These are phyloP conservation scores for Ondatra zibethicus DNA, from an alignment of 2,113 vertebrate species.

Conservation along the genomic window DNA sequence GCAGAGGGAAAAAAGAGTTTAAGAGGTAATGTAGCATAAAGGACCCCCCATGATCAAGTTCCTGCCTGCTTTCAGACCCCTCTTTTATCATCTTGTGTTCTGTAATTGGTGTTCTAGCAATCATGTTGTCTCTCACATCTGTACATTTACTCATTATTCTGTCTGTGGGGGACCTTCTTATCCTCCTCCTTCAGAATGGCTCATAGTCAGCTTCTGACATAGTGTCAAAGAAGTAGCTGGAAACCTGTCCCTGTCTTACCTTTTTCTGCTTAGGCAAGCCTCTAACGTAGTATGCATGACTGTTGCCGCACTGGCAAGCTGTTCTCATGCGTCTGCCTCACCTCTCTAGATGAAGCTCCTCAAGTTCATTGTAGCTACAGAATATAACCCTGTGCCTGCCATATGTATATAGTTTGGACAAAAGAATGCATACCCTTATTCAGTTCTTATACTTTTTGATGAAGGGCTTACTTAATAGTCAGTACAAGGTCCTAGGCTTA, in stretches of 20 bases:
- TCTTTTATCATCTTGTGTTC: not conserved
- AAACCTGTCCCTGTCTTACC: not conserved
- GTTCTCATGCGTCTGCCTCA: not conserved
- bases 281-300: not conserved
- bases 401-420: not conserved
- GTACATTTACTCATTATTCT: not conserved
- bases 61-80: not conserved
- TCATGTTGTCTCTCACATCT: not conserved
- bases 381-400: not conserved
- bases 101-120: not conserved
- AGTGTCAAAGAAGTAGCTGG: not conserved
- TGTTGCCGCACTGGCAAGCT: not conserved
- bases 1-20: not conserved
- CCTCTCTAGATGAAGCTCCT: not conserved
- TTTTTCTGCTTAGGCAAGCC: not conserved
- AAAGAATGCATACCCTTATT: not conserved
- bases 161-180: not conserved
- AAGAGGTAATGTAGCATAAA: not conserved
- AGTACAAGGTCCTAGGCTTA: not conserved
- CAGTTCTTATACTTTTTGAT: not conserved
- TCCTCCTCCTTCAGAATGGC: not conserved
- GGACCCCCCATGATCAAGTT: not conserved
- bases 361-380: not conserved
- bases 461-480: not conserved
- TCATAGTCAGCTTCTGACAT: not conserved